Base-by-base conservation (phyloP, 2,888 invertebrate genomes). In the Pediacus dermestoides region DNA sequence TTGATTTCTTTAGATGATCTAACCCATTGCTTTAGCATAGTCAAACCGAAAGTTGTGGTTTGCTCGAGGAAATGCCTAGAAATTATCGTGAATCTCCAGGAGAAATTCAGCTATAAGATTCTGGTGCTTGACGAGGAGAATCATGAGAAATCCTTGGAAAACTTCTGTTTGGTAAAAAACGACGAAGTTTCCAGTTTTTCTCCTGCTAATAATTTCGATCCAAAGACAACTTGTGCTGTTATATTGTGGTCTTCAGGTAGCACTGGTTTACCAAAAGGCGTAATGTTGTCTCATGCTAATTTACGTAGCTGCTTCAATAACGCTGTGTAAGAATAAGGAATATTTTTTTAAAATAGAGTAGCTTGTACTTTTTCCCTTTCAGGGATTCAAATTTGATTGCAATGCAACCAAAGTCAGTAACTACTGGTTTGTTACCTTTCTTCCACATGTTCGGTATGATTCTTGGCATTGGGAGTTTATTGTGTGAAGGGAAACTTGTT, bases 241-340 rank as follows among this genome's bases (percentile, higher is more conserved):
- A 68, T 89, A 56, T 88, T 88, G 0, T 89, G 84, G 63, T 88
- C 88, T 1, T 88, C 88, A 61, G 87, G 87, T 1, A 90, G 90
- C 0, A 90, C 89, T 0, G 90, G 91, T 0, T 42, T 82, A 33
- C 82, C 85, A 0, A 86, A 86, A 69, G 85, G 83, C 1, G 85
- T 86, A 0, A 74, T 78, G 51, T 68, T 85, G 1, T 75, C 78
- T 0, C 46, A 51, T 18, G 52, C 42, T 21, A 70, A 68, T 54
- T 30, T 72, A 1, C 55, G 69, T 1, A 43, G 66, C 1, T 68
- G 71, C 42, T 30, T 64, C 13, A 34, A 28, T 16, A 63, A 61
- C 47, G 1, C 34, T 2, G 2, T 3, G 30, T 21, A n/a, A 9
- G 22, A 2, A 21, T n/a, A n/a, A n/a, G n/a, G n/a, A n/a, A n/a